Evolutionary conservation across 1,140 invertebrate genomes (phyloP), one percentile per base, ranked within the genome.

Genomic region (Danaus plexippus): DNA sequence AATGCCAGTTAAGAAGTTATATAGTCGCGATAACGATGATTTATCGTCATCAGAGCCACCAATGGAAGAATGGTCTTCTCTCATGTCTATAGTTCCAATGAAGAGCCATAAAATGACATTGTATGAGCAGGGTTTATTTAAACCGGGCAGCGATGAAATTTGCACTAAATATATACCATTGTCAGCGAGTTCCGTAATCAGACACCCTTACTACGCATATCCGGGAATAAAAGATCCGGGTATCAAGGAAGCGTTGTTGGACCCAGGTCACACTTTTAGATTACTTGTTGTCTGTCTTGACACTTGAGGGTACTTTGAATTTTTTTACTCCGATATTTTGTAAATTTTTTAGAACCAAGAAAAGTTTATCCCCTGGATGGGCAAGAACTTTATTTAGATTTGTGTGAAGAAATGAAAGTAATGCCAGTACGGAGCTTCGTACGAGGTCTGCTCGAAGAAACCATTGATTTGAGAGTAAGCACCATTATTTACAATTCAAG

Each of bases 141-240:
- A 71, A 11, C 72, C 73, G 9, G 80, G 75, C 5, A 79, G 73
- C 43, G 78, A 71, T 8, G 78, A 84, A 59, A 72, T 80, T 50
- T 81, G 80, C 50, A 59, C 66, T 7, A 73, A 77, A 32, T 81
- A 81, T 41, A 58, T 85, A 47, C 11, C 81, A 6, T 46, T 87
- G n/a, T 89, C 88, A 9, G 74, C 71, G n/a, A 88, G 87, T 57
- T 84, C 85, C 4, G 59, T 88, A 3, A 53, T 83, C 2, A 63
- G 77, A 54, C 84, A 89, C 67, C 71, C 75, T 6, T 79, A 85
- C 44, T 88, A 80, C 60, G 67, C 72, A 41, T 89, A 88, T 63
- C 87, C 87, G 15, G 70, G 71, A n/a, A 50, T 88, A 44, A 53
- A 60, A 32, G 88, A 89, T 68, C 87, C 87, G 1, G 87, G 87